Percentiles rank a stretch among this genome's conserved stretches.
These are phyloP conservation scores for Scalopus aquaticus DNA, from an alignment of 2,113 vertebrate genomes.

Conservation along the genomic window DNA sequence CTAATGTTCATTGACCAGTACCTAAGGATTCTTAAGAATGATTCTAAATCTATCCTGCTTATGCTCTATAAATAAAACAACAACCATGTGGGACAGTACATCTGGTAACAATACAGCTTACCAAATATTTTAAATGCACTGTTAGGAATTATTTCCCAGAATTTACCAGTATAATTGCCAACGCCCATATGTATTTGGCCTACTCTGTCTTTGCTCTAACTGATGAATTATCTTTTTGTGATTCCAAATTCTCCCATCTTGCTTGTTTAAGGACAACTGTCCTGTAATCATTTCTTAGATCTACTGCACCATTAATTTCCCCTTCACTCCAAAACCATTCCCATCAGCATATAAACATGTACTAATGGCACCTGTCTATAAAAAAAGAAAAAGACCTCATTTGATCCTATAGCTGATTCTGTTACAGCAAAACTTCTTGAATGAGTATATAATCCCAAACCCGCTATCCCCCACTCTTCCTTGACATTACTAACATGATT, in stretches of 20 bases:
- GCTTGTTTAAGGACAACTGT: not conserved
- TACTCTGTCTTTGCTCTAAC: not conserved
- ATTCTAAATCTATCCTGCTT: too few species aligned
- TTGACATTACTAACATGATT: not conserved
- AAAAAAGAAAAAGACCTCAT: not conserved
- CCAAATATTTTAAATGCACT: too few species aligned
- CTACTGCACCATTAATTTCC: not conserved
- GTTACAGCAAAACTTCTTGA: not conserved
- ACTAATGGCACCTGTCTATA: not conserved
- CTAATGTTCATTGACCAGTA: too few species aligned
- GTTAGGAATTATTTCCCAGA: too few species aligned
- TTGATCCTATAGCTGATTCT: not conserved
- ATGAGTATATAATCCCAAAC: not conserved
- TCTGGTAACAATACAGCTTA: too few species aligned
- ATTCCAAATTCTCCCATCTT: not conserved
- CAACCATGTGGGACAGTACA: too few species aligned
- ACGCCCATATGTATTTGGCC: not conserved
- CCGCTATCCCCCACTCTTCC: not conserved
- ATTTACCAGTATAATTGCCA: not conserved
- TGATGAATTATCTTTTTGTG: not conserved
- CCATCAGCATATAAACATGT: not conserved
- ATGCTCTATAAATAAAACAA: too few species aligned
- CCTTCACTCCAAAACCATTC: not conserved
- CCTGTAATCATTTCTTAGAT: not conserved
- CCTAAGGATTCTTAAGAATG: too few species aligned